Conservation (phyloP, 2,113 vertebrate genomes). For the Gnathonemus longibarbis region DNA sequence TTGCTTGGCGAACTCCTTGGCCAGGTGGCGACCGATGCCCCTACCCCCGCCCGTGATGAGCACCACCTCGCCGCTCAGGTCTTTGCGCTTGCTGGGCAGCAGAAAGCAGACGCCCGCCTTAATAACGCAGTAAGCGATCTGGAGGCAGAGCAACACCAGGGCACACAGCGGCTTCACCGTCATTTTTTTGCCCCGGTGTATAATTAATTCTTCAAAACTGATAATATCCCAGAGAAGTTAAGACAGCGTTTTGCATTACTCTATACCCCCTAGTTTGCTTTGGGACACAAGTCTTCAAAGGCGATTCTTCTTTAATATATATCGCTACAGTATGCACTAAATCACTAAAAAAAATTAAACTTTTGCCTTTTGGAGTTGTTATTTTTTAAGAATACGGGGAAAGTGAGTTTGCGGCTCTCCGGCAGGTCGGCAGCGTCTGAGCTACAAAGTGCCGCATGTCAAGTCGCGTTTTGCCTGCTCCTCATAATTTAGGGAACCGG, state of each 20-base stretch:
- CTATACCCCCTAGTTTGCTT: background rate
- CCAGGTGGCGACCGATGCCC: conserved; percentile 91
- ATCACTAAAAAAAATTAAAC: background rate
- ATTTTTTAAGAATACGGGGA: background rate
- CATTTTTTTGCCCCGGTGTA: conserved; percentile 52
- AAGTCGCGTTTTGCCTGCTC: background rate
- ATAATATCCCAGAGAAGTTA: background rate
- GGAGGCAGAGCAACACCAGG: conserved; percentile 73
- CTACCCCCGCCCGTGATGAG: conserved; percentile 91
- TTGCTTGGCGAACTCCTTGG: conserved; percentile 78
- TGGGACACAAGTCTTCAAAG: background rate
- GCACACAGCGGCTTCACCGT: conserved; percentile 70
- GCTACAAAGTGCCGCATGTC: conserved; percentile 5
- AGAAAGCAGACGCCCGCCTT: conserved; percentile 63
- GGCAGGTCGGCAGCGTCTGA: background rate
- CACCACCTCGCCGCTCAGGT: conserved; percentile 76
- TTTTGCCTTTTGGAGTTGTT: background rate
- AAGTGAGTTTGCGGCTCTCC: background rate
- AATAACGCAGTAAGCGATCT: conserved; percentile 66
- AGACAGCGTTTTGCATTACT: background rate
- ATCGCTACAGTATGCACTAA: background rate
- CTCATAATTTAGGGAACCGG: background rate
- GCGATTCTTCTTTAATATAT: background rate
- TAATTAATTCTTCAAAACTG: background rate
- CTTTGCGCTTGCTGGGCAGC: conserved; percentile 69